These are phyloP conservation scores for Meteorus cinctellus DNA, from an alignment of 2,888 invertebrate species.

Conservation along the genomic window DNA sequence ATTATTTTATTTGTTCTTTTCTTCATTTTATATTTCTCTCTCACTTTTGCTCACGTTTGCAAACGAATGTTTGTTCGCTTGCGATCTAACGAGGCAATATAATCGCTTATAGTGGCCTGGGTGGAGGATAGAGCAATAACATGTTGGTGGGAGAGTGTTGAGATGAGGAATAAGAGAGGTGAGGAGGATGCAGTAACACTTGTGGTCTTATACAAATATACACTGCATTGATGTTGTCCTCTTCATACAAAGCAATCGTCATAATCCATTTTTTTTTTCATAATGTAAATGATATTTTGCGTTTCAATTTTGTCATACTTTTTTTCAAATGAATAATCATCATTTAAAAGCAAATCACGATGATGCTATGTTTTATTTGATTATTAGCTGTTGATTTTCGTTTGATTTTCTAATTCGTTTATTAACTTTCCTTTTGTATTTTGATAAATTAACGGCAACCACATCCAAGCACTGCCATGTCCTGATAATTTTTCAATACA, in stretches of 20 bases:
- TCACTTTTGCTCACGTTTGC: conserved; percentile 18
- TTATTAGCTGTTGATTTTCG: not conserved
- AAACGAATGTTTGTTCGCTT: conserved; percentile 11
- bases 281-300: not conserved
- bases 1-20: not conserved
- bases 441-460: conserved; percentile 89
- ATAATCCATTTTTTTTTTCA: not conserved
- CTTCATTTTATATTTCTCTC: not conserved
- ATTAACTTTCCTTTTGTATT: not conserved
- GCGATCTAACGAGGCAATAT: conserved; percentile 23
- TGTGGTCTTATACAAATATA: not conserved
- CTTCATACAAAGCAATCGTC: not conserved
- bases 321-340: not conserved
- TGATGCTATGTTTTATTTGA: not conserved
- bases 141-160: conserved; percentile 5
- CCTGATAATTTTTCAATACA: conserved; percentile 98
- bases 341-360: not conserved
- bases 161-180: not conserved
- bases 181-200: not conserved
- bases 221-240: not conserved
- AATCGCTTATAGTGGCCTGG: not conserved
- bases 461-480: conserved; percentile 98
- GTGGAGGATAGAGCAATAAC: conserved; percentile 32
- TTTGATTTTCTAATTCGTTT: not conserved
- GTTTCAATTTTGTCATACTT: not conserved